Conservation (phyloP, 1,140 invertebrate genomes). For the Orchesella cincta region DNA sequence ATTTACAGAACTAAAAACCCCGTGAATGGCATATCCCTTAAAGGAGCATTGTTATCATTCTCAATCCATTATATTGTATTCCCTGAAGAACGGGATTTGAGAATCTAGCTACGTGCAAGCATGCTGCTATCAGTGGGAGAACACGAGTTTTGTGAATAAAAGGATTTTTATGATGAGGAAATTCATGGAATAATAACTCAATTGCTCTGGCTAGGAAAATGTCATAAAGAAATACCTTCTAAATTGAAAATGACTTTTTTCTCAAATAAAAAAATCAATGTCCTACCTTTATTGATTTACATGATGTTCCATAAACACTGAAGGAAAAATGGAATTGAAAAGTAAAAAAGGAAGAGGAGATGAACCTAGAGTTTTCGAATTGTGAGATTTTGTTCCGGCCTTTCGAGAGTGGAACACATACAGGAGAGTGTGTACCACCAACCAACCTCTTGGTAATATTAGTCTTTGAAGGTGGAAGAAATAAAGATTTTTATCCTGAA, state of each 20-base stretch:
- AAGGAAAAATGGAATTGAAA: neutral
- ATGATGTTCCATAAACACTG: neutral
- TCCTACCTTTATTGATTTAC: conserved; percentile 19
- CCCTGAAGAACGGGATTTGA: no score
- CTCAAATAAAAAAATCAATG: conserved; percentile 17
- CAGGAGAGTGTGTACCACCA: no score
- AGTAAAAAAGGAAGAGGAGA: neutral
- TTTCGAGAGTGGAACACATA: no score
- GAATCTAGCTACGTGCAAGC: no score
- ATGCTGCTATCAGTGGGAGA: no score
- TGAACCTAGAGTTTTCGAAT: neutral
- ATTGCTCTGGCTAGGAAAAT: no score
- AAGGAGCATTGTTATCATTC: no score
- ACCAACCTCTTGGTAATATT: no score
- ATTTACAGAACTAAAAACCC: no score
- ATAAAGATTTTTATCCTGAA: conserved; percentile 1
- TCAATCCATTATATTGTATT: no score
- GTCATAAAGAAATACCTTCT: neutral
- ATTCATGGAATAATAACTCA: neutral
- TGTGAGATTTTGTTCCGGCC: neutral
- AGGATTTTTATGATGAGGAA: neutral
- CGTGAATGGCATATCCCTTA: no score
- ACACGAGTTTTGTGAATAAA: neutral
- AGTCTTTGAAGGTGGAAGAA: neutral
- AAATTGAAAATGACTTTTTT: neutral